Conservation (phyloP, 2,113 vertebrate species). For the Alouatta palliata region DNA sequence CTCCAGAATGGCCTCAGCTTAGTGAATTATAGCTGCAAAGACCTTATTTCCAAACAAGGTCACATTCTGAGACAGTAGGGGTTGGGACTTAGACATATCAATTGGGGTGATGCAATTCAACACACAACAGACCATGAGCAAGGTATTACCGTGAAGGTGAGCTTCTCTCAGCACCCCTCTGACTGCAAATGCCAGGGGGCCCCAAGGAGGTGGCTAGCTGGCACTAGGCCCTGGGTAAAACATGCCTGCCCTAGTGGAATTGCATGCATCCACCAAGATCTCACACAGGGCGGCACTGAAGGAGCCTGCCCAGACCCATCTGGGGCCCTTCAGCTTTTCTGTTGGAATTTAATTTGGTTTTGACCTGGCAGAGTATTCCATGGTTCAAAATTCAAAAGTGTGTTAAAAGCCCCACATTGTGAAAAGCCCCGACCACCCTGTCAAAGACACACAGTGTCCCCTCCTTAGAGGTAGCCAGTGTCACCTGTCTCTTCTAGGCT, state of each 20-base stretch:
- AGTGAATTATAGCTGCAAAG: neutral
- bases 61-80: neutral
- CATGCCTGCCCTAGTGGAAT: neutral
- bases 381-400: neutral
- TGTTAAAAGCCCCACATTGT: neutral
- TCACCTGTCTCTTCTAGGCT: neutral
- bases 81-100: neutral
- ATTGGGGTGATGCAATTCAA: neutral
- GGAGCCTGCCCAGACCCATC: neutral
- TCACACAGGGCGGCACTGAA: neutral
- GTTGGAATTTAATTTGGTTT: neutral
- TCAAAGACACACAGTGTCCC: neutral
- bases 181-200: neutral
- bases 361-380: neutral
- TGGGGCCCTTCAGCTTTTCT: neutral
- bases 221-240: neutral
- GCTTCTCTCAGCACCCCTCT: neutral
- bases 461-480: neutral
- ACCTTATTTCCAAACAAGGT: neutral
- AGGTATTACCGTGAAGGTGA: neutral
- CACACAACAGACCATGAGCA: neutral
- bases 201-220: neutral
- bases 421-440: neutral
- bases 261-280: rapidly evolving
- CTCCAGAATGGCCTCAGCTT: neutral